Percentiles rank a stretch among this genome's conserved stretches.
phyloP scores from a whole-genome alignment of 2,888 invertebrate genomes.

The Catocala nupta region DNA sequence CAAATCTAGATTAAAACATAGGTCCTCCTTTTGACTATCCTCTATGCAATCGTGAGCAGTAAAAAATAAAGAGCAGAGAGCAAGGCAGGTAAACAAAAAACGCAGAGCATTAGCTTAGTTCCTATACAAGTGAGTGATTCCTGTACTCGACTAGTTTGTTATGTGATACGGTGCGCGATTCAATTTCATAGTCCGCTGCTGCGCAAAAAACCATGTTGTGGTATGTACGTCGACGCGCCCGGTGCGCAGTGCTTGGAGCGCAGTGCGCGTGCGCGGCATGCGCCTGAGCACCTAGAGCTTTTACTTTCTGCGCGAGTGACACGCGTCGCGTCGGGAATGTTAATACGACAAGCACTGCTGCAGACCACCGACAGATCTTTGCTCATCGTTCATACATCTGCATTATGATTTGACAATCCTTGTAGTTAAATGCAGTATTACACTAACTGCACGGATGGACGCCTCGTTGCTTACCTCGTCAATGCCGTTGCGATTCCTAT shows the following conservation, averaged over 20 bases:
- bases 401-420: no score
- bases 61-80: background rate
- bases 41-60: no score
- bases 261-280: slow-evolving; percentile 9
- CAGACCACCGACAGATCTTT: slow-evolving; percentile 1
- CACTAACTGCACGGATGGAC: no score
- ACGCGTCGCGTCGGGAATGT: slow-evolving; percentile 20
- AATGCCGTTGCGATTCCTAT: no score
- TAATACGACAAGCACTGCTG: background rate
- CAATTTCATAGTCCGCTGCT: slow-evolving; percentile 22
- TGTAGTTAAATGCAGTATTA: no score
- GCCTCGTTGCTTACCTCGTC: no score
- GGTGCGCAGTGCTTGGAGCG: background rate
- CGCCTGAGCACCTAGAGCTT: slow-evolving; percentile 25
- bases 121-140: slow-evolving; percentile 1
- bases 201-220: slow-evolving; percentile 30
- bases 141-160: slow-evolving; percentile 15
- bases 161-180: slow-evolving; percentile 14
- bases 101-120: background rate
- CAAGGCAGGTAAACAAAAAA: background rate
- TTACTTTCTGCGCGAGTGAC: slow-evolving; percentile 38
- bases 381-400: background rate
- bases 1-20: no score
- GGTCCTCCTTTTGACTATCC: no score
- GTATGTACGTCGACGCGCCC: background rate